These are phyloP conservation scores for Brachyhypopomus occidentalis DNA, from an alignment of 2,113 vertebrate genomes.

Conservation along the genomic window DNA sequence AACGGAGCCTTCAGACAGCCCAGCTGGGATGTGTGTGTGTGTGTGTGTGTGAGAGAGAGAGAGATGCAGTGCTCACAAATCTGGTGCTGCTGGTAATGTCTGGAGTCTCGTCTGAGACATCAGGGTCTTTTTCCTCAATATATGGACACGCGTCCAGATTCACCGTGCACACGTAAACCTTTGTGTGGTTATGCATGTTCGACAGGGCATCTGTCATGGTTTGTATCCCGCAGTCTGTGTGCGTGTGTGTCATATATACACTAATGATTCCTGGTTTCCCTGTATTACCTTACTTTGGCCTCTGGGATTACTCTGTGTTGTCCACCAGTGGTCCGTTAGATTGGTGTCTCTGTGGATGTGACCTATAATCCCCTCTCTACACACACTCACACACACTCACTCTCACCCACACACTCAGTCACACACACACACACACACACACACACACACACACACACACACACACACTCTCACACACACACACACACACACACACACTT, in stretches of 20 bases:
- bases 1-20: too few relatives aligned
- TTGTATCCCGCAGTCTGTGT: not conserved
- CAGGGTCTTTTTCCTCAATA: too few relatives aligned
- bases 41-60: too few relatives aligned
- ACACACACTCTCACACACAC: not conserved
- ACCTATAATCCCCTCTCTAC: slow-evolving; percentile 21
- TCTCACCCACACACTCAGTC: too few relatives aligned
- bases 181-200: too few relatives aligned
- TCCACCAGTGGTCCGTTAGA: slow-evolving; percentile 22
- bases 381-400: not conserved
- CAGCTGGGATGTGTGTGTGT: too few relatives aligned
- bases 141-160: too few relatives aligned
- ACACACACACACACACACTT: not conserved
- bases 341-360: slow-evolving; percentile 27
- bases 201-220: too few relatives aligned
- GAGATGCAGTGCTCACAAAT: too few relatives aligned
- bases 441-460: not conserved
- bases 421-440: not conserved
- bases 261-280: not conserved
- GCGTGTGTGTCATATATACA: not conserved
- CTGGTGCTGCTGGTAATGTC: too few relatives aligned
- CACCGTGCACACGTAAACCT: too few relatives aligned
- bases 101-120: too few relatives aligned
- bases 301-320: slow-evolving; percentile 34
- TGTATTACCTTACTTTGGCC: slow-evolving; percentile 4